phyloP scores from a whole-genome alignment of 2,888 invertebrate genomes.

The Crocallis elinguaria region DNA sequence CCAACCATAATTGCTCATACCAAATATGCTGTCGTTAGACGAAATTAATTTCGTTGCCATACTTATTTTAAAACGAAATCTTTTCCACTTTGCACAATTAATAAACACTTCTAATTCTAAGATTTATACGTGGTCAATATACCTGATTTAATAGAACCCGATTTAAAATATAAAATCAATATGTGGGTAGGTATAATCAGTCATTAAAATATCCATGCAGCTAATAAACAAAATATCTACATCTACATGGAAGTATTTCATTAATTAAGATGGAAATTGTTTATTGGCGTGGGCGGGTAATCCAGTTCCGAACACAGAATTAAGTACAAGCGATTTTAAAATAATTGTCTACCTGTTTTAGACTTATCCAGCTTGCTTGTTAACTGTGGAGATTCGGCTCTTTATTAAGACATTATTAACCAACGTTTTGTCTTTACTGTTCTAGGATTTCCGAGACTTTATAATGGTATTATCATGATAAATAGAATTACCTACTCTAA shows the following conservation, averaged over 20 bases:
- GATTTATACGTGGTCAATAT: constrained; percentile 1
- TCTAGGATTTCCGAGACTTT: neutral
- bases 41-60: neutral
- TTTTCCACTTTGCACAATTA: neutral
- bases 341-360: constrained; percentile 52
- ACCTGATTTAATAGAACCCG: constrained; percentile 7
- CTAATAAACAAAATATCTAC: constrained; percentile 37
- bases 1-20: no score
- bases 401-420: constrained; percentile 2
- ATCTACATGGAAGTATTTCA: constrained; percentile 52
- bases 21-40: neutral
- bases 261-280: constrained; percentile 66
- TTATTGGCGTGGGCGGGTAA: constrained; percentile 61
- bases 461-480: neutral
- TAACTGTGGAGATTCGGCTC: constrained; percentile 37
- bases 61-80: neutral
- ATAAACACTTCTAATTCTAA: constrained; percentile 1
- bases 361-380: constrained; percentile 47
- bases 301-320: constrained; percentile 58
- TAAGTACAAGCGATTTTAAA: constrained; percentile 54
- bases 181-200: constrained; percentile 31
- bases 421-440: neutral
- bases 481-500: no score
- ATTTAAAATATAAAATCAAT: constrained; percentile 27
- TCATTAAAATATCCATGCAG: constrained; percentile 38